Conservation (phyloP, 2,888 invertebrate genomes). For the Idaea straminata region DNA sequence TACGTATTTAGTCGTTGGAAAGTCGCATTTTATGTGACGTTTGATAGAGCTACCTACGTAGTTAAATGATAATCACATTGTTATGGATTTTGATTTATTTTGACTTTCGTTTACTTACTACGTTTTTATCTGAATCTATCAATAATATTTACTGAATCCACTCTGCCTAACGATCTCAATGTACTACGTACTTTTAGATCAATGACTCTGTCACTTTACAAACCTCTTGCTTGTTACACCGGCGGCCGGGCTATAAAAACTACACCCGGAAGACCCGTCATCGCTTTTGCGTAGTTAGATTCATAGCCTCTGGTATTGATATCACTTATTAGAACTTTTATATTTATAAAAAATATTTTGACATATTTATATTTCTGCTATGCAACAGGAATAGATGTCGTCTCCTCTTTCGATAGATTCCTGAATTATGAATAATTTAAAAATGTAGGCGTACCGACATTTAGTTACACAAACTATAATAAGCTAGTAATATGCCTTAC, state of each 20-base stretch:
- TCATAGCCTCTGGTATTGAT: not conserved
- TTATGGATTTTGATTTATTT: not conserved
- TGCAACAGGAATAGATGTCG: not conserved
- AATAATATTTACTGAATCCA: no score
- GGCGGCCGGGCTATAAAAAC: constrained; percentile 18
- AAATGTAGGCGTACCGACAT: constrained; percentile 10
- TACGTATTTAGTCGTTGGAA: constrained; percentile 1
- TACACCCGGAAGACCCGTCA: constrained; percentile 28
- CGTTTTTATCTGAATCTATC: no score
- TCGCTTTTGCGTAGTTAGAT: constrained; percentile 24
- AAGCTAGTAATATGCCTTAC: constrained; percentile 8
- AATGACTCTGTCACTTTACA: not conserved
- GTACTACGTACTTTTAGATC: no score
- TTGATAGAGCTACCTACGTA: not conserved
- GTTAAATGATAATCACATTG: not conserved
- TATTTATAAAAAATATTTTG: not conserved
- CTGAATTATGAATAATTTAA: not conserved
- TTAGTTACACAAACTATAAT: constrained; percentile 22
- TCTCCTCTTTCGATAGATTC: not conserved
- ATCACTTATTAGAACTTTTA: not conserved
- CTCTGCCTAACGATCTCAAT: no score
- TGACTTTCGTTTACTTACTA: not conserved
- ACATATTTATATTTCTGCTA: not conserved
- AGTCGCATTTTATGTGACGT: not conserved
- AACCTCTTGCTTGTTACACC: constrained; percentile 4